Evolutionary conservation across 2,888 invertebrate genomes (phyloP).

Genomic region (Lordiphosa andalusiaca): DNA sequence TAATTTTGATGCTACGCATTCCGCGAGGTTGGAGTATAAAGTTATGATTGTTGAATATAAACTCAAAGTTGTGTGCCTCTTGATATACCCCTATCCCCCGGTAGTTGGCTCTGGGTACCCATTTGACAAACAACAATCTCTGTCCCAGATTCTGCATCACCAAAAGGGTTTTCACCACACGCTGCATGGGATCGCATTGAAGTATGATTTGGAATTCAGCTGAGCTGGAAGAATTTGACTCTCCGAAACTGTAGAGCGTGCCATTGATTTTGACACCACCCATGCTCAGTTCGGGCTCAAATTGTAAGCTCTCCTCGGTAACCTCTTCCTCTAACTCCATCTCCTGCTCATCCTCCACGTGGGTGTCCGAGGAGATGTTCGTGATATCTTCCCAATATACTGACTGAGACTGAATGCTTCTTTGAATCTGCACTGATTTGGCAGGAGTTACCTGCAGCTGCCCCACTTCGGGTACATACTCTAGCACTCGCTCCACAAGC

Average conservation of each 20-base stretch:
- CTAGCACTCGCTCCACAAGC: conserved; percentile 51
- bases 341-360: neutral
- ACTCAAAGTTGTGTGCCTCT: conserved; percentile 33
- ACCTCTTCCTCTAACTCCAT: neutral
- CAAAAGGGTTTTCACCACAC: conserved; percentile 49
- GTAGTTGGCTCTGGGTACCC: no score
- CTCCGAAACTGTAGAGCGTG: conserved; percentile 15
- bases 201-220: conserved; percentile 40
- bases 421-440: rapidly evolving
- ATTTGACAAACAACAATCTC: conserved; percentile 37
- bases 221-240: conserved; percentile 19
- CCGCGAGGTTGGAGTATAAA: conserved; percentile 53
- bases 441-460: conserved; percentile 51
- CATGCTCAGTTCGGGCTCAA: neutral
- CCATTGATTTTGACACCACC: conserved; percentile 65
- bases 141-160: conserved; percentile 60
- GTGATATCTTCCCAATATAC: neutral
- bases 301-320: neutral
- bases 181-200: conserved; percentile 60
- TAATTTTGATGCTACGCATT: conserved; percentile 43
- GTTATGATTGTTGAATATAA: conserved; percentile 54
- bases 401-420: neutral
- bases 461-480: conserved; percentile 57
- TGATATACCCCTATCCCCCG: neutral
- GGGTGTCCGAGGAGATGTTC: conserved; percentile 6